Conservation (phyloP, 2,113 vertebrate species). For the Lepidothrix coronata region DNA sequence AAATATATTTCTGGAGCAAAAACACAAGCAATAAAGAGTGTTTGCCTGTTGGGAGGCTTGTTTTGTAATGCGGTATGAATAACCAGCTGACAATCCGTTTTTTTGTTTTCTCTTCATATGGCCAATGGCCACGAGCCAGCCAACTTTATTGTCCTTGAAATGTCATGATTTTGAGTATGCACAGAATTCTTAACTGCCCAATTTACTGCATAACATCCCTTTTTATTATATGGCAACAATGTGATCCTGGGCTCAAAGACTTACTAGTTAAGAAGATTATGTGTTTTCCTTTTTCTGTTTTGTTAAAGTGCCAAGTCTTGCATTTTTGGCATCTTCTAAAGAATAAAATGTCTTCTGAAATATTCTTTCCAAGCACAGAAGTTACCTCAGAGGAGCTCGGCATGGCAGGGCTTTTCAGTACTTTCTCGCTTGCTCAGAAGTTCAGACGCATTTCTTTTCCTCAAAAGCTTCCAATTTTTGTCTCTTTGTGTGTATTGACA, state of each 20-base stretch:
- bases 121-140: slow-evolving; percentile 71
- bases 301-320: slow-evolving; percentile 74
- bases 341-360: slow-evolving; percentile 74
- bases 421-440: slow-evolving; percentile 58
- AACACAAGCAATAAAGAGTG: slow-evolving; percentile 65
- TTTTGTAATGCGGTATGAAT: slow-evolving; percentile 71
- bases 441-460: slow-evolving; percentile 64
- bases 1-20: slow-evolving; percentile 68
- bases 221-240: slow-evolving; percentile 74
- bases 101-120: slow-evolving; percentile 61
- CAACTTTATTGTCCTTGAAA: slow-evolving; percentile 77
- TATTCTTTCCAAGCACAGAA: slow-evolving; percentile 65
- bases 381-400: slow-evolving; percentile 70
- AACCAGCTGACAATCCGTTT: slow-evolving; percentile 64
- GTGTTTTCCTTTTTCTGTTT: slow-evolving; percentile 73
- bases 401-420: slow-evolving; percentile 59
- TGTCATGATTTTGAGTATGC: slow-evolving; percentile 72
- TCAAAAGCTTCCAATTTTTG: slow-evolving; percentile 68
- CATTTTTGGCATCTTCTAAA: slow-evolving; percentile 74
- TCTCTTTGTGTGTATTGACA: slow-evolving; percentile 57
- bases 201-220: slow-evolving; percentile 73
- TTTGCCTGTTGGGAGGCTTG: slow-evolving; percentile 72
- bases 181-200: slow-evolving; percentile 73
- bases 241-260: slow-evolving; percentile 73
- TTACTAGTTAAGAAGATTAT: slow-evolving; percentile 77